Conservation (phyloP, 2,888 invertebrate species). For the Leucoptera coffeella region DNA sequence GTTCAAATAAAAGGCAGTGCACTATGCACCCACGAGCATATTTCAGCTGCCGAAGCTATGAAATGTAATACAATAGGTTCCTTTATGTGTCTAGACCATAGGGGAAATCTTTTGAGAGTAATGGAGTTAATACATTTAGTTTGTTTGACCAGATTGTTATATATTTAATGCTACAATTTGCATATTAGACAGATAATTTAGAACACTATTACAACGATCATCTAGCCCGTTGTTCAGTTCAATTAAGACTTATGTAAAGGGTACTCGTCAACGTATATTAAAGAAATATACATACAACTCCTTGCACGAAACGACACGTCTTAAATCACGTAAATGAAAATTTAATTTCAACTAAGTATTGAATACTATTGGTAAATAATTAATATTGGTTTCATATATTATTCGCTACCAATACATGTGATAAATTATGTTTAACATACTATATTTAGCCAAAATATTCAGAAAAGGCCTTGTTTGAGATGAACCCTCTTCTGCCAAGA, state of each 20-base stretch:
- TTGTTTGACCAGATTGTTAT: constrained; percentile 21
- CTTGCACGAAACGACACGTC: no score
- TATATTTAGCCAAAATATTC: not conserved
- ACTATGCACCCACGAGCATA: constrained; percentile 1
- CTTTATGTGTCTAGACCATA: constrained; percentile 19
- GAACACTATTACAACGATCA: no score
- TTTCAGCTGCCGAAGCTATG: constrained; percentile 2
- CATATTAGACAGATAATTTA: no score
- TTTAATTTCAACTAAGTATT: not conserved
- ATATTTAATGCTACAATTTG: no score
- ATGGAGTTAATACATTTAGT: no score
- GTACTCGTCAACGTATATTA: no score
- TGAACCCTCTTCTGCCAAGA: constrained; percentile 9
- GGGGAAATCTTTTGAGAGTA: constrained; percentile 17
- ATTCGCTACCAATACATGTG: not conserved
- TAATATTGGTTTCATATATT: not conserved
- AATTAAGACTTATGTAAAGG: no score
- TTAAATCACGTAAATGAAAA: no score
- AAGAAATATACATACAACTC: no score
- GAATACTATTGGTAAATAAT: not conserved
- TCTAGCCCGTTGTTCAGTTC: no score
- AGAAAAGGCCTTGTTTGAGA: no score
- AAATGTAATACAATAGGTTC: constrained; percentile 7
- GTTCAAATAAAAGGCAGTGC: no score
- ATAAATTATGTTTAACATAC: not conserved